phyloP scores from a whole-genome alignment of 2,113 vertebrate species.

The Lutjanus erythropterus region DNA sequence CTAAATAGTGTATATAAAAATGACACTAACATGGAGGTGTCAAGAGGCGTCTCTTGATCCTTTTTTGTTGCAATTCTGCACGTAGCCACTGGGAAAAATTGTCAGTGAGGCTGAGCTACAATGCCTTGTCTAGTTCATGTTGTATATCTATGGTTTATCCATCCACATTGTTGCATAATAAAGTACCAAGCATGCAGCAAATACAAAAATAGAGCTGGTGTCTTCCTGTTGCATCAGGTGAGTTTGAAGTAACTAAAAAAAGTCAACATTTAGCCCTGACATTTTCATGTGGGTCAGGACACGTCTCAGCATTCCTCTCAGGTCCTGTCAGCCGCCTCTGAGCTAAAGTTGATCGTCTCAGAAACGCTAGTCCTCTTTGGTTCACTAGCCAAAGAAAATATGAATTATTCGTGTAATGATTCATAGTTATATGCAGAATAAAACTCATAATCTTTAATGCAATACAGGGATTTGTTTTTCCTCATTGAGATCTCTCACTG shows the following conservation, averaged over 20 bases:
- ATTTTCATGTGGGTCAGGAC: not conserved
- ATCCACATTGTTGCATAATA: not conserved
- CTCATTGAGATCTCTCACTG: not conserved
- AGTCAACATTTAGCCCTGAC: too few species aligned
- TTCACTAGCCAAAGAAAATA: not conserved
- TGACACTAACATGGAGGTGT: too few species aligned
- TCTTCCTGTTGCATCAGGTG: constrained; percentile 14
- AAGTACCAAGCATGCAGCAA: not conserved
- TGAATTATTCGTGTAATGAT: not conserved
- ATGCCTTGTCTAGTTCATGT: too few species aligned
- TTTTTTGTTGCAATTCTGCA: too few species aligned
- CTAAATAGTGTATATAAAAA: too few species aligned
- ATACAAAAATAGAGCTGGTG: not conserved
- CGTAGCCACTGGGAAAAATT: too few species aligned
- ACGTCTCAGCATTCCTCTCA: not conserved
- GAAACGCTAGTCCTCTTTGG: not conserved
- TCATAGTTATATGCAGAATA: not conserved
- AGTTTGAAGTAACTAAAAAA: too few species aligned
- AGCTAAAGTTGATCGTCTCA: too few species aligned
- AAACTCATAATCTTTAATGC: accelerated
- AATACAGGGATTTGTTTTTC: not conserved
- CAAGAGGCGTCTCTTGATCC: too few species aligned
- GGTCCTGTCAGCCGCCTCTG: not conserved
- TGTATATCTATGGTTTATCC: too few species aligned
- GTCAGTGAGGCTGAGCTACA: too few species aligned